Evolutionary conservation across 2,113 vertebrate genomes (phyloP), one percentile per base, ranked within the genome.

Genomic region (Natator depressus): DNA sequence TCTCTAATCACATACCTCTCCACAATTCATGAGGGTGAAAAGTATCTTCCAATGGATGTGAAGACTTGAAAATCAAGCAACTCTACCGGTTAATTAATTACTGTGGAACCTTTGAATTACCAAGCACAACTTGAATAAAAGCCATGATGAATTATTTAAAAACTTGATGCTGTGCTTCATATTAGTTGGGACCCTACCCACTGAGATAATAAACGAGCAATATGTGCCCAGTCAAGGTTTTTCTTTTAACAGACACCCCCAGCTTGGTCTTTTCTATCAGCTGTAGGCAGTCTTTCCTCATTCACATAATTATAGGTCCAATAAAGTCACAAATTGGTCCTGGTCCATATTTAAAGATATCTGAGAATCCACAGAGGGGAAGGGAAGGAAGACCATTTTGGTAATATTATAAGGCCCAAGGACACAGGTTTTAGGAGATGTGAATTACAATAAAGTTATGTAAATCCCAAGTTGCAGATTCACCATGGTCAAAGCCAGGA

Each of bases 331-430:
- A 91, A 29, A 50, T 31, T 83, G 87, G 91, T 89, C 89, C 82
- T 93, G 72, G 95, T 87, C 85, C 92, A 46, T 84, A 89, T 82
- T 29, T 80, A 93, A 97, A 90, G 94, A 95, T 88, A 91, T 87
- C 89, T 97, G 51, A 93, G 85, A 75, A 94, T 91, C 91, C 84
- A 93, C 96, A 91, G 96, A 89, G 93, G 42, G 55, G 75, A 96
- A 94, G 78, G 78, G 89, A 96, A 92, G 93, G 17, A 89, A 3
- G 24, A 96, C 94, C 75, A 79, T 65, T 91, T 95, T 51, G 91
- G 82, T 93, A 84, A 91, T 91, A 94, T 95, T 90, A 81, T 94
- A 83, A 92, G 93, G 95, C 92, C 84, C 57, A 89, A 50, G 42
- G 75, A 27, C 38, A 89, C 89, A 93, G 78, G 95, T 83, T n/a